Percentiles rank a stretch among this genome's conserved stretches.
phyloP scores from a whole-genome alignment of 1,140 invertebrate genomes.

The Copidosoma floridanum region DNA sequence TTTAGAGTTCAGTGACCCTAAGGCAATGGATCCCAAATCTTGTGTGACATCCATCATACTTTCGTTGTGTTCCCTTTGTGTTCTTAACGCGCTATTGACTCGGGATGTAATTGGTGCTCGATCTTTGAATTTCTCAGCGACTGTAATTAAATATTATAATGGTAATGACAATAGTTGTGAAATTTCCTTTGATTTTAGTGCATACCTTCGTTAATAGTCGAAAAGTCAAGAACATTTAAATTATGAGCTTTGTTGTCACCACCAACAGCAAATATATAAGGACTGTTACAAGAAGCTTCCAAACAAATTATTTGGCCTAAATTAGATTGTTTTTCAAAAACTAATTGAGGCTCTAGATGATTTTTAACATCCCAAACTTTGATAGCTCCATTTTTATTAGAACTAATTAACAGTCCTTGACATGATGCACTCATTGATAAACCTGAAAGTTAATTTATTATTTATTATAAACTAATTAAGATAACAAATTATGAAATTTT shows the following conservation, averaged over 20 bases:
- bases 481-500: no score
- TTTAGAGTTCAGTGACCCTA: conserved; percentile 21
- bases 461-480: conserved; percentile 7
- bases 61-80: neutral
- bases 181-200: conserved; percentile 5
- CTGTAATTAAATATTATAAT: conserved; percentile 23
- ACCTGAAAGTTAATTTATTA: conserved; percentile 52
- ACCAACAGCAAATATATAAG: conserved; percentile 76
- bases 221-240: conserved; percentile 75
- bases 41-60: conserved; percentile 42
- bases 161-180: neutral
- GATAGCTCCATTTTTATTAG: conserved; percentile 69
- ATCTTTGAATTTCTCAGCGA: conserved; percentile 31
- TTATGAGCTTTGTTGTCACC: conserved; percentile 80
- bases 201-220: conserved; percentile 65
- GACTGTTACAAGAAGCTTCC: conserved; percentile 74
- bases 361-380: conserved; percentile 75
- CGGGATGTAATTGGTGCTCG: conserved; percentile 8
- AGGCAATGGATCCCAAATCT: conserved; percentile 32
- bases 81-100: neutral
- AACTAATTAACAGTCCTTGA: conserved; percentile 70
- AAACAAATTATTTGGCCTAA: conserved; percentile 75
- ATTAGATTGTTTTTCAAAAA: conserved; percentile 63
- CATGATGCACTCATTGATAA: conserved; percentile 67
- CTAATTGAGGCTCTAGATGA: conserved; percentile 44